A percentile compares a stretch with the other conserved stretches of the same genome.
These are phyloP conservation scores for Boloria selene DNA, from an alignment of 2,888 invertebrate genomes.

Conservation along the genomic window DNA sequence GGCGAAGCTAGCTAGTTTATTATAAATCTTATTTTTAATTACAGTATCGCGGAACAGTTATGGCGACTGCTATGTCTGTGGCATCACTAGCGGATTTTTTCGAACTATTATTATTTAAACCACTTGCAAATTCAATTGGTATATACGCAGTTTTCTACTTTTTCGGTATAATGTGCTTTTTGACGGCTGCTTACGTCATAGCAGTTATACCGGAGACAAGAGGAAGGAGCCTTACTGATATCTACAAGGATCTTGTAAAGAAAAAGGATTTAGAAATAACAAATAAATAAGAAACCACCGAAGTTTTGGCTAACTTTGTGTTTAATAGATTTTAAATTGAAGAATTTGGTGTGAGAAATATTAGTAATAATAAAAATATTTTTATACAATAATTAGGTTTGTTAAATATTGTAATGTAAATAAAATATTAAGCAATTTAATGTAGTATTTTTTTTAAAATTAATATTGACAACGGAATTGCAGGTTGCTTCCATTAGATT, in stretches of 20 bases:
- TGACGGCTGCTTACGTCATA: conserved; percentile 53
- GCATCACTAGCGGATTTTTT: conserved; percentile 57
- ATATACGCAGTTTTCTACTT: conserved; percentile 61
- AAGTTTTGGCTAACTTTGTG: no score
- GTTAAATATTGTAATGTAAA: no score
- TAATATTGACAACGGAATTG: no score
- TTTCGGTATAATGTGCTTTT: conserved; percentile 57
- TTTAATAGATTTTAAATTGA: no score
- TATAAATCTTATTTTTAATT: conserved; percentile 39
- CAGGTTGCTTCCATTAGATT: no score
- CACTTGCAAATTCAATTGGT: conserved; percentile 57
- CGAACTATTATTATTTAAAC: conserved; percentile 67
- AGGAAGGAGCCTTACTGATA: conserved; percentile 57
- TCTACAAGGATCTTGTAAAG: conserved; percentile 51
- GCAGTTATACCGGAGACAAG: conserved; percentile 64
- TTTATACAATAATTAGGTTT: no score
- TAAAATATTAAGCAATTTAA: no score
- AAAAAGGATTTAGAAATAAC: conserved; percentile 15
- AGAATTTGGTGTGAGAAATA: no score
- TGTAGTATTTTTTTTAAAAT: no score
- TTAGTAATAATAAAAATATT: no score
- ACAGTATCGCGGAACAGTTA: conserved; percentile 67
- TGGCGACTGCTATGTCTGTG: conserved; percentile 61
- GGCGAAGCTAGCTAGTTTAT: no score
- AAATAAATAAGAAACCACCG: no score